Evolutionary conservation across 30 jellyfish, hydroid and myxozoan species (phyloP), one percentile per base, ranked within the genome.

Genomic region (Turritopsis dohrnii): DNA sequence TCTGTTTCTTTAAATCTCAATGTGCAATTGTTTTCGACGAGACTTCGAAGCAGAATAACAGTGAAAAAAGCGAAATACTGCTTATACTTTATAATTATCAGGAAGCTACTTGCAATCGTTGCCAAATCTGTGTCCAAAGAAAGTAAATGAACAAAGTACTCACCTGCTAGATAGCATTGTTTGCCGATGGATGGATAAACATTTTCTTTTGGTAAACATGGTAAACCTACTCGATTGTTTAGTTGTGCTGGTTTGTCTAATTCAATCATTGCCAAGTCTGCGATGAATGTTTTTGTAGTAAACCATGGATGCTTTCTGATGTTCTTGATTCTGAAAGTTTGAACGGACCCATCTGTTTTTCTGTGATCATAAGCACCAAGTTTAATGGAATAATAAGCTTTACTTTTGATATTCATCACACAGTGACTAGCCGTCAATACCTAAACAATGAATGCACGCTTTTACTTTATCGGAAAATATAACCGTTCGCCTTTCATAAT

Each of bases 371-470:
- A 94, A 30, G 87, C 96, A 23, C 96, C 96, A 16, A 85, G 86
- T 76, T 73, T 89, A 84, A 89, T 77, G 28, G 85, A 66, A 74
- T 53, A 75, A 16, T 85, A 90, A 8, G 88, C 94, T 16, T 81
- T 74, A 22, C 86, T 87, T n/a, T 27, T 23, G 18, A 29, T 26
- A n/a, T 22, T 1, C 71, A 75, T 86, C 29, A 85, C 95, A 65
- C 96, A 89, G 69, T 89, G 96, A 65, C 94, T 85, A 29, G 96
- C 96, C 9, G 96, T 85, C 73, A 89, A 71, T 1, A 85, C 83
- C 83, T 74, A 41, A 41, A 41, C 19, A 1, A 7, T 69, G 19
- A 23, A 69, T 69, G 9, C 77, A n/a, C 16, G 0, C n/a, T n/a
- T n/a, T n/a, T n/a, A n/a, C n/a, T n/a, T n/a, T n/a, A n/a, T n/a